These are phyloP conservation scores for Clarias platycephalus DNA, from an alignment of 2,797 vertebrate species.

Conservation along the genomic window DNA sequence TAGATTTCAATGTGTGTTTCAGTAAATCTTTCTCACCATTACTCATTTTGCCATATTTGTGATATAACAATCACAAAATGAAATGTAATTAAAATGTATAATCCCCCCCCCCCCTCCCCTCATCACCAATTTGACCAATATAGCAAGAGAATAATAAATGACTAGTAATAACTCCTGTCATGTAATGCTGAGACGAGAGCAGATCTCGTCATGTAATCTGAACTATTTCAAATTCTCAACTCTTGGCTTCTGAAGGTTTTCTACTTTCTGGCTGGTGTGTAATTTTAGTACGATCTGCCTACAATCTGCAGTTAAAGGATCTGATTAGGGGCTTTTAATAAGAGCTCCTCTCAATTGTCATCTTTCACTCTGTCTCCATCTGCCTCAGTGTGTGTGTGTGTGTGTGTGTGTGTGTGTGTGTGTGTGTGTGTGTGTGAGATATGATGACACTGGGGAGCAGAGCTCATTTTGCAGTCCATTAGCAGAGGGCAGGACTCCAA, in stretches of 20 bases:
- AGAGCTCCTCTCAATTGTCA: slow-evolving; percentile 52
- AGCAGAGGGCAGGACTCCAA: slow-evolving; percentile 76
- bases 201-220: slow-evolving; percentile 1
- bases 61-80: neutral
- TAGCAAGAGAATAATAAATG: neutral
- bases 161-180: neutral
- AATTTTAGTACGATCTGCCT: slow-evolving; percentile 20
- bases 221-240: neutral
- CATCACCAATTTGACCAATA: neutral
- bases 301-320: slow-evolving; percentile 23
- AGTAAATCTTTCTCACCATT: neutral
- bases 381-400: slow-evolving; percentile 59
- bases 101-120: no score
- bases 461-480: slow-evolving; percentile 92
- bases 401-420: slow-evolving; percentile 62
- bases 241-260: slow-evolving; percentile 15
- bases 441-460: slow-evolving; percentile 76
- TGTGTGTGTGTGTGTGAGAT: slow-evolving; percentile 56
- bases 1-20: neutral
- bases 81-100: no score
- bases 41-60: neutral
- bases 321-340: slow-evolving; percentile 51
- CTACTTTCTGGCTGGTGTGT: slow-evolving; percentile 9
- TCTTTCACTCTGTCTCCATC: slow-evolving; percentile 55
- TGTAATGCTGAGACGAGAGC: neutral